Conservation (phyloP, 2,797 vertebrate species). For the Gymnodraco acuticeps region DNA sequence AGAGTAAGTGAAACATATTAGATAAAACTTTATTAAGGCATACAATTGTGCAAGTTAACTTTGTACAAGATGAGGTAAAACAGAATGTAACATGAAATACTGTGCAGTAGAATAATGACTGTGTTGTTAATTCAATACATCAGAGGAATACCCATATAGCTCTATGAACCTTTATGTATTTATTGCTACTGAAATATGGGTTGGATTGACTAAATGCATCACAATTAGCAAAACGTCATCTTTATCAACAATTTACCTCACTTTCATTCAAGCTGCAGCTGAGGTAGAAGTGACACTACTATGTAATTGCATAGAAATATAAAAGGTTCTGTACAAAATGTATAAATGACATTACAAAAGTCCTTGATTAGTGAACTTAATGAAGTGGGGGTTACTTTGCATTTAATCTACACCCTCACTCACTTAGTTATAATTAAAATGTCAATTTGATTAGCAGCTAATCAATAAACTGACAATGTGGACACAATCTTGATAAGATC, state of each 20-base stretch:
- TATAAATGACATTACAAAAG: not conserved
- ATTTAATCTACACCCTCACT: not conserved
- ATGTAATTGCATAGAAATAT: not conserved
- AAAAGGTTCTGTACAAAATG: not conserved
- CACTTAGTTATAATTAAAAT: slow-evolving; percentile 1
- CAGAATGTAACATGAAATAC: too few species aligned
- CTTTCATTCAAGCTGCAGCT: not conserved
- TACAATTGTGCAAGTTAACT: too few species aligned
- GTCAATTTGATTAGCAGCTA: slow-evolving; percentile 34
- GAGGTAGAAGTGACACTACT: not conserved
- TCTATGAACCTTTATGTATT: not conserved
- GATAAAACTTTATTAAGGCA: too few species aligned
- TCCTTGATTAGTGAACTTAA: not conserved
- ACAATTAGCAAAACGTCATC: not conserved
- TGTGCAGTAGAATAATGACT: too few species aligned
- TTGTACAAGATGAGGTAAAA: too few species aligned
- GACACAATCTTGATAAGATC: slow-evolving; percentile 25
- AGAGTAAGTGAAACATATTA: too few species aligned
- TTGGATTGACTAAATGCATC: not conserved
- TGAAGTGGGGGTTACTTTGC: not conserved
- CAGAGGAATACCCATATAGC: not conserved
- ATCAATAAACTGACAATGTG: slow-evolving; percentile 38
- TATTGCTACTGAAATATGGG: not conserved
- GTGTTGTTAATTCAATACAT: not conserved
- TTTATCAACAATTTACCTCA: not conserved